Base-by-base conservation (phyloP, 64 coral and sea anemone species). In the Pocillopora verrucosa region DNA sequence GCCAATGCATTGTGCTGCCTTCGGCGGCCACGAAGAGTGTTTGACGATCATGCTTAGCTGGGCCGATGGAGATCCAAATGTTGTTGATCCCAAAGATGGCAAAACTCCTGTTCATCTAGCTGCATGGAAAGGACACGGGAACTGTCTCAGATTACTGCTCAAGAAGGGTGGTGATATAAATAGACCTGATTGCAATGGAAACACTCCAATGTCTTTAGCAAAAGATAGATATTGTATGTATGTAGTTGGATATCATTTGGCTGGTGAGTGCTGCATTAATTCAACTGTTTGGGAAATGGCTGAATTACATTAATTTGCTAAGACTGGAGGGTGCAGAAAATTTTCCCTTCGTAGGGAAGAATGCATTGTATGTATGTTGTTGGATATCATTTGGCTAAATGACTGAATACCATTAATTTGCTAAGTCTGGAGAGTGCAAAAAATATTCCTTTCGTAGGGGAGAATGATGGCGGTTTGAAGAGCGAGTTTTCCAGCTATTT, bases 1-100 rank as follows among this genome's bases (percentile, higher is more conserved):
- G 0, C 94, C 94, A 22, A 88, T 95, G 86, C 94, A 95, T 26
- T 95, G 94, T 56, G 94, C 94, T 0, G 94, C 94, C 41, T 95
- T 92, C 63, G 90, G 85, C 14, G 94, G 90, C 19, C 86, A 95
- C 61, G 75, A 76, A 17, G 80, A 82, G 60, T 82, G 86, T 34
- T 26, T 95, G 17, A 87, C 89, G 75, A 77, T 95, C 11, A 95
- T 95, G 94, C 80, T 95, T 2, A 70, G 38, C 4, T 95, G 94
- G 94, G 2, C 26, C 9, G 94, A 92, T 74, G 94, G 94, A 16
- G 69, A 86, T 16, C 86, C 94, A 13, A 92, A 95, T 58, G 37
- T 95, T 76, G 19, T 11, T 7, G 94, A 95, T 58, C 68, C 78
- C 2, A 17, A 24, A 19, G 86, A 92, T 89, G 94, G 94, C 15